Base-by-base conservation (phyloP, 2,888 invertebrate genomes). In the Omphaloscelis lunosa region DNA sequence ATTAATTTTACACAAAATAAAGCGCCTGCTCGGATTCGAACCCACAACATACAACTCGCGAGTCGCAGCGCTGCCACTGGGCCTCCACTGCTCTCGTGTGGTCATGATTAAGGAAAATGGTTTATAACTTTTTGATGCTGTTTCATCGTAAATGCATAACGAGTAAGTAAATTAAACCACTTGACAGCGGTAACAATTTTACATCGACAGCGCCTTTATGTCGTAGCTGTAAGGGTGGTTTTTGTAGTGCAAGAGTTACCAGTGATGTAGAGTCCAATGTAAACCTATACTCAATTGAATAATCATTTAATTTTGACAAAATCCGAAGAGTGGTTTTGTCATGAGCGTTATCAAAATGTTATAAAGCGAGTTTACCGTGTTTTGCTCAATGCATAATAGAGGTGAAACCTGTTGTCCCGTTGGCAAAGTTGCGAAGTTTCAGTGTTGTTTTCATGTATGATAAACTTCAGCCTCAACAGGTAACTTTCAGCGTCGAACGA, bases 391-490 rank as follows among this genome's bases (percentile, higher is more conserved):
- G 58, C 69, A 72, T 78, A 83, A 78, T 77, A 70, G 29, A 76
- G 59, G 63, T 70, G 75, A 72, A 86, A 81, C 79, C 77, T 81
- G 77, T 79, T 79, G 77, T 82, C 69, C 68, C 45, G 73, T 62
- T 79, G 63, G 41, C 39, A 63, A 80, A 86, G 79, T 86, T 79
- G 59, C 41, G 41, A 74, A 83, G 81, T 80, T 87, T 58, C 62
- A 45, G 69, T 86, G 84, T 79, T 79, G 72, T 88, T 86, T 88
- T 83, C 82, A 79, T 76, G 82, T 82, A 79, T 78, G 85, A 83
- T 83, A 75, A 79, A 88, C 78, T 88, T 83, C 62, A 12, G 73
- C 78, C 67, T 79, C 82, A 86, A 88, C 88, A 88, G 83, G 85
- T 88, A 86, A 88, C 74, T 85, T 86, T 83, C 70, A 73, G 82